Conservation (phyloP, 1,140 invertebrate species). For the Batillaria attramentaria region DNA sequence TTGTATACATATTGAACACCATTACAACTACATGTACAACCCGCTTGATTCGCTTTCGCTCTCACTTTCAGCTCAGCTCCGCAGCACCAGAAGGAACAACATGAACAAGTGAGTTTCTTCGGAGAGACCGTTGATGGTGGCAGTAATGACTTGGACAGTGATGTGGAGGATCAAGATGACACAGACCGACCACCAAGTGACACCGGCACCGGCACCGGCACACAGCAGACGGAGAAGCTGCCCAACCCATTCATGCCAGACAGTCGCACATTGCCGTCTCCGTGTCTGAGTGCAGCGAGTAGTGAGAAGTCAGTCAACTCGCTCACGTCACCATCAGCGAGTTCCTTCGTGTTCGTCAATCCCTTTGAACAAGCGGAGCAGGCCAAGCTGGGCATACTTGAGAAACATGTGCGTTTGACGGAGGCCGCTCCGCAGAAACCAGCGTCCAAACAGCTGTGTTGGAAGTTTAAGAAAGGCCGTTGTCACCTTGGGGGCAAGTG, state of each 20-base stretch:
- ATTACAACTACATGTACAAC: no score
- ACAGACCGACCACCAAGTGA: not conserved
- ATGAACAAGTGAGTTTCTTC: not conserved
- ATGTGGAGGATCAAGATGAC: constrained; percentile 29
- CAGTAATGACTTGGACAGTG: constrained; percentile 24
- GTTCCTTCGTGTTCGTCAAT: constrained; percentile 87
- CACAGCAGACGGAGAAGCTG: no score
- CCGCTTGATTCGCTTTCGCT: no score
- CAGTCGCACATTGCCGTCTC: constrained; percentile 40
- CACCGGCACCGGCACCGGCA: no score
- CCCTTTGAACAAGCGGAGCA: constrained; percentile 91
- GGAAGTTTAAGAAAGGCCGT: constrained; percentile 91
- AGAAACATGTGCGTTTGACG: constrained; percentile 96
- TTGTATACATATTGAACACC: no score
- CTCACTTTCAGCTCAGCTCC: not conserved
- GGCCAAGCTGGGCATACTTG: constrained; percentile 87
- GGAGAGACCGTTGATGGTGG: constrained; percentile 8
- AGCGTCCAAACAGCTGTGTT: constrained; percentile 92
- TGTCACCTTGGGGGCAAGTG: constrained; percentile 94
- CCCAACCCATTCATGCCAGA: constrained; percentile 52
- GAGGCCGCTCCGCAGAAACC: constrained; percentile 78
- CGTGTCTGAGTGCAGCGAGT: not conserved
- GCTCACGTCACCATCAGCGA: not conserved
- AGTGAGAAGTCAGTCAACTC: not conserved
- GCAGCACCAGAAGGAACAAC: not conserved